Evolutionary conservation across 1,140 invertebrate species (phyloP).

Genomic region (Pygmarrhopalites habei): DNA sequence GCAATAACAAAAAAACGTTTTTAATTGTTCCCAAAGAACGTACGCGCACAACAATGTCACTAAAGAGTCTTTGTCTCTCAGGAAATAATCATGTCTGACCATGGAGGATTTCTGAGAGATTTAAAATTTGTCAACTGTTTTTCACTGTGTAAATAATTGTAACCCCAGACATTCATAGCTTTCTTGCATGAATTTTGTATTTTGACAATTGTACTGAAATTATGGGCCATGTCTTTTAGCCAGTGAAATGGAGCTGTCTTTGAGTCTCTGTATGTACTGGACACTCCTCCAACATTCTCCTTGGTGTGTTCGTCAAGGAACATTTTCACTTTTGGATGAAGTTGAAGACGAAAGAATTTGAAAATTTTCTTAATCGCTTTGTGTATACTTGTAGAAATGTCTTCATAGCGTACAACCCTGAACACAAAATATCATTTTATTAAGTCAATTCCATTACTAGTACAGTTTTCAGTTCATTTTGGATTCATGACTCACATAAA

Average conservation of each 20-base stretch:
- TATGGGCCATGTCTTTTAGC: conserved; percentile 59
- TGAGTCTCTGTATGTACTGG: conserved; percentile 73
- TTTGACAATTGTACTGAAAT: conserved; percentile 48
- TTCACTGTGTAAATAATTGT: conserved; percentile 41
- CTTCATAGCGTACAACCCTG: conserved; percentile 75
- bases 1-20: no score
- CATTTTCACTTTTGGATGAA: conserved; percentile 58
- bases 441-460: no score
- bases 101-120: conserved; percentile 21
- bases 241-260: conserved; percentile 75
- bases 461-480: no score
- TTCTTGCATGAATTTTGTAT: conserved; percentile 59
- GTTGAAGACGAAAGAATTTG: conserved; percentile 65
- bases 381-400: conserved; percentile 68
- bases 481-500: conserved; percentile 63
- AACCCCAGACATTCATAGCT: conserved; percentile 77
- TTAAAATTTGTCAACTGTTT: conserved; percentile 22
- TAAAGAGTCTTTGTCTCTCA: no score
- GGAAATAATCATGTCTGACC: conserved; percentile 33
- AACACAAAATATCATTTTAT: conserved; percentile 42
- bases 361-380: conserved; percentile 61
- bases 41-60: no score
- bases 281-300: conserved; percentile 66
- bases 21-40: no score
- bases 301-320: conserved; percentile 76